These are phyloP conservation scores for Lacerta agilis DNA, from an alignment of 2,797 vertebrate genomes.

Conservation along the genomic window DNA sequence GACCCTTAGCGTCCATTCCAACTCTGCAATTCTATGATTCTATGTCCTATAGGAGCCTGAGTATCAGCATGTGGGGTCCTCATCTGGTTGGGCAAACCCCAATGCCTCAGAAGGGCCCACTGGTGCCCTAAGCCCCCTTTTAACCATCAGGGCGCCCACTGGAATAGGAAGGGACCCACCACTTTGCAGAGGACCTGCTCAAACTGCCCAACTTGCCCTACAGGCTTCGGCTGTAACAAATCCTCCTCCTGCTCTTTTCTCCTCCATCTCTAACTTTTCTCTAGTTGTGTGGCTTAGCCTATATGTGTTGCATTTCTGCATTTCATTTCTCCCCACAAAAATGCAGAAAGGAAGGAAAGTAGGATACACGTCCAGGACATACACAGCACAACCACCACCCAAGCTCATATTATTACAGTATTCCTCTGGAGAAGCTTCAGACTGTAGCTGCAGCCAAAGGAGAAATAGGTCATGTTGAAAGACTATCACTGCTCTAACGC, in stretches of 20 bases:
- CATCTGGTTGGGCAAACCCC: not conserved
- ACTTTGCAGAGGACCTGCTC: not conserved
- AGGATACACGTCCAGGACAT: not conserved
- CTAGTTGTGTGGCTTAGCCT: not conserved
- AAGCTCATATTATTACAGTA: not conserved
- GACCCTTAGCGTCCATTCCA: too few species aligned
- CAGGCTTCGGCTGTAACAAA: not conserved
- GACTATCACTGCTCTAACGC: not conserved
- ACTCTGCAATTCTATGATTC: too few species aligned
- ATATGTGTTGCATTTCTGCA: not conserved
- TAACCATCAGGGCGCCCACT: not conserved
- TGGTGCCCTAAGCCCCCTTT: too few species aligned
- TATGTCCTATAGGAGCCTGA: not conserved
- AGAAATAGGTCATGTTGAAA: conserved; percentile 31
- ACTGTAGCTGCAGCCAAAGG: conserved; percentile 2
- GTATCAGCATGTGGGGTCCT: not conserved
- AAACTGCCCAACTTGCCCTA: not conserved
- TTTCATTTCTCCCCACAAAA: not conserved
- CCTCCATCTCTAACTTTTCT: not conserved
- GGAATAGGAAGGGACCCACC: too few species aligned
- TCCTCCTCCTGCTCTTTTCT: not conserved
- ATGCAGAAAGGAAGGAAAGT: not conserved
- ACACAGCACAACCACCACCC: not conserved
- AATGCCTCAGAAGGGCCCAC: not conserved
- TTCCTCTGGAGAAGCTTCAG: not conserved